Conservation (phyloP, 2,113 vertebrate genomes). For the Girardinichthys multiradiatus region DNA sequence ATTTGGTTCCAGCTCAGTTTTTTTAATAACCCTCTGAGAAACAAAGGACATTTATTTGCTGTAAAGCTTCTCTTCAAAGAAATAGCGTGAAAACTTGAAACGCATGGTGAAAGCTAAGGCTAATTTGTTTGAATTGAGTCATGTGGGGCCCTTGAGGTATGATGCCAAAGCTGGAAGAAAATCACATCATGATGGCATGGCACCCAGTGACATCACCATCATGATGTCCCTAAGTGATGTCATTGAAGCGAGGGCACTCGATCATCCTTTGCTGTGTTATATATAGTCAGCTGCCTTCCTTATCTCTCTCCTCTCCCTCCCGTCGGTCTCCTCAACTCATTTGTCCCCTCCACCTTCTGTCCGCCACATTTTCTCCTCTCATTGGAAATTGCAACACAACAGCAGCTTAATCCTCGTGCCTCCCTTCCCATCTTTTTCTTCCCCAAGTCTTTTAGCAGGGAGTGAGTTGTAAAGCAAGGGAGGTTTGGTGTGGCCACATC, state of each 20-base stretch:
- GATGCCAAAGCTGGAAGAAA: constrained; percentile 7
- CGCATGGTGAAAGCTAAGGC: not conserved
- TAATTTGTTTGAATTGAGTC: constrained; percentile 7
- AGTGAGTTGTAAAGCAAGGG: constrained; percentile 32
- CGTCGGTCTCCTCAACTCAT: constrained; percentile 15
- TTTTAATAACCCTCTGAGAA: not conserved
- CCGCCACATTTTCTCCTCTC: constrained; percentile 34
- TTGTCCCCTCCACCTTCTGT: constrained; percentile 42
- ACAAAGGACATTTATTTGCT: not conserved
- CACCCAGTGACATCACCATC: constrained; percentile 49
- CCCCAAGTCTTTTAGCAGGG: constrained; percentile 41
- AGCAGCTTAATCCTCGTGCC: constrained; percentile 42
- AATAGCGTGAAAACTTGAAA: not conserved
- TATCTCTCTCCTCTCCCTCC: constrained; percentile 21
- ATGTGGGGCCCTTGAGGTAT: constrained; percentile 7
- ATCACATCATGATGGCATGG: constrained; percentile 13
- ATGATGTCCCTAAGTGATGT: constrained; percentile 52
- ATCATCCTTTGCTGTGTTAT: constrained; percentile 47
- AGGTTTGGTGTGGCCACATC: constrained; percentile 51
- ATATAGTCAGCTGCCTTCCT: constrained; percentile 52
- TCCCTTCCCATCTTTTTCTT: constrained; percentile 1
- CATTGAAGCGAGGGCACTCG: constrained; percentile 41
- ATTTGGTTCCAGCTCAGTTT: not conserved
- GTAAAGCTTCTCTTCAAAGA: not conserved
- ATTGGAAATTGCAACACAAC: constrained; percentile 45